Conservation (phyloP, 2,888 invertebrate species). For the Orchesellides sinensis region DNA sequence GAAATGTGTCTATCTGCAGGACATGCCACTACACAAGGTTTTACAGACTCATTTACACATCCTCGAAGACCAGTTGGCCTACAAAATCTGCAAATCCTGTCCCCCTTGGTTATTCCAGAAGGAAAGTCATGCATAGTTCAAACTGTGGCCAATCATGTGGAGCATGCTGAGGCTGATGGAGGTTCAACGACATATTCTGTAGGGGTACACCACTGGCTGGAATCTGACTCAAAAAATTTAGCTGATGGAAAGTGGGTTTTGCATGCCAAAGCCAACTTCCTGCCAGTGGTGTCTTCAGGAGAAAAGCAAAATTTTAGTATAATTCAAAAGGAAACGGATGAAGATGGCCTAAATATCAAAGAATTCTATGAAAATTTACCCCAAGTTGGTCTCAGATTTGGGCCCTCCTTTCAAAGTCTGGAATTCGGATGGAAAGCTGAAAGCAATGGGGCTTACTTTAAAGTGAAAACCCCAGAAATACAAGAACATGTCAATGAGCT, state of each 20-base stretch:
- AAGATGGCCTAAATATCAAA: background rate
- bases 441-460: background rate
- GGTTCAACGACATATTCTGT: background rate
- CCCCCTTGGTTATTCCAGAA: background rate
- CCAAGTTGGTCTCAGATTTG: conserved; percentile 44
- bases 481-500: too few relatives aligned
- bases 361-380: conserved; percentile 42
- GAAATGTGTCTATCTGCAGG: background rate
- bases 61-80: background rate
- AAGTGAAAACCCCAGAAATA: conserved; percentile 1
- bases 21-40: background rate
- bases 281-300: background rate
- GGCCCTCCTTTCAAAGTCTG: conserved; percentile 38
- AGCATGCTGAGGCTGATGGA: background rate
- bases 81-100: background rate
- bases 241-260: background rate
- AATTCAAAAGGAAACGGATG: background rate
- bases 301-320: background rate
- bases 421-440: conserved; percentile 10
- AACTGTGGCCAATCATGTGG: background rate
- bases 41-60: background rate
- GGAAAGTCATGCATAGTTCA: background rate
- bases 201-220: background rate
- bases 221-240: background rate
- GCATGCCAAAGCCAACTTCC: background rate